Base-by-base conservation (phyloP, 1,140 invertebrate genomes). In the Listronotus oregonensis region DNA sequence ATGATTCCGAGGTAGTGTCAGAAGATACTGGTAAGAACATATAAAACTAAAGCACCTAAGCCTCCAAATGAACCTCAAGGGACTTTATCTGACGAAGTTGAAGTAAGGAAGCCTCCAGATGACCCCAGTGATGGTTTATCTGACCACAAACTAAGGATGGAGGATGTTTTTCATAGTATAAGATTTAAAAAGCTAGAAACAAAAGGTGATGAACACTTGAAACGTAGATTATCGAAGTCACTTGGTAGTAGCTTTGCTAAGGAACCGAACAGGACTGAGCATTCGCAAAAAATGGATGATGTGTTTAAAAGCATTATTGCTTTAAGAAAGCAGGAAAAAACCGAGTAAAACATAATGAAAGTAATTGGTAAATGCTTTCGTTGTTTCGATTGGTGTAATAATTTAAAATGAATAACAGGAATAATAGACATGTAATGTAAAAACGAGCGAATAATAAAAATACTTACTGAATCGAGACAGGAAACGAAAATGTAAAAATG, bases 231-330 rank as follows among this genome's bases (percentile, higher is more conserved):
- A 31, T 47, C 61, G 6, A 66, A 66, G 17, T 69, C 67, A 11
- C 40, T 65, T 42, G 54, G 62, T 40, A 61, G 51, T 40, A 54
- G 40, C 10, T 49, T 57, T 37, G 8, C 27, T 40, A 64, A 56
- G 55, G 47, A 60, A 3, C 62, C 62, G 49, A 49, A 66, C 54
- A 32, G 64, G 46, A 40, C 12, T 34, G 39, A 62, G 34, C 68
- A 72, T 50, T 67, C 46, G 31, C 43, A 51, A 27, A 69, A 65
- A 18, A 71, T 71, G 67, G 18, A 18, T n/a, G 56, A 67, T 44
- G 67, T 69, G 43, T 69, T 71, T 44, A 51, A 61, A 46, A 57
- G 27, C 21, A 69, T 71, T 43, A 50, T 64, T 7, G 55, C 64
- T 17, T 42, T 61, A 51, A 61, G 61, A 31, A 54, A 47, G 27